These are phyloP conservation scores for Phyllotreta cruciferae DNA, from an alignment of 2,888 invertebrate species.

Conservation along the genomic window DNA sequence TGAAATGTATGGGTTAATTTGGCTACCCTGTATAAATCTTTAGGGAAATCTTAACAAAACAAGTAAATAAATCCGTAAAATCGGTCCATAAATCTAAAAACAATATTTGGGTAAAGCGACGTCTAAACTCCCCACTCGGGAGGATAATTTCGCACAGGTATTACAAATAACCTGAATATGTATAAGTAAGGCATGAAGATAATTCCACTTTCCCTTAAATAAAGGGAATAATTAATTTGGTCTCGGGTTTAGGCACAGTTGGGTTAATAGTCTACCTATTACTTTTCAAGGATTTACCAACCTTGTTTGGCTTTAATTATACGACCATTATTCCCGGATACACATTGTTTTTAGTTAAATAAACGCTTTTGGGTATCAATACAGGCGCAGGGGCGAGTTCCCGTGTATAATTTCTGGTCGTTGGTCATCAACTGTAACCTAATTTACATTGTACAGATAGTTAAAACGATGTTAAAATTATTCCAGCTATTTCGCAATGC, in stretches of 20 bases:
- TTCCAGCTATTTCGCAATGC: too few relatives aligned
- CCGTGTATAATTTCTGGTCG: too few relatives aligned
- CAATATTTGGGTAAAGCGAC: slow-evolving; percentile 6
- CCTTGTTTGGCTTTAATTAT: slow-evolving; percentile 15
- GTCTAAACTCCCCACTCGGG: not conserved
- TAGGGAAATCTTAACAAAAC: too few relatives aligned
- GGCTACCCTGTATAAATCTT: too few relatives aligned
- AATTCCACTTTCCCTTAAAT: slow-evolving; percentile 11
- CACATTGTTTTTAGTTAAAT: too few relatives aligned
- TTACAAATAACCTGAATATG: slow-evolving; percentile 11
- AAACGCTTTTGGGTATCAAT: too few relatives aligned
- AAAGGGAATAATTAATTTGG: slow-evolving; percentile 24
- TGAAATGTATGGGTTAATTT: too few relatives aligned
- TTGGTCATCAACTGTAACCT: too few relatives aligned
- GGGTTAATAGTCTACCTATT: slow-evolving; percentile 22
- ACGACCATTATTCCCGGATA: not conserved
- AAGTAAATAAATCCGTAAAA: too few relatives aligned
- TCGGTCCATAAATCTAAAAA: slow-evolving; percentile 3
- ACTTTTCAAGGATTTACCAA: slow-evolving; percentile 21
- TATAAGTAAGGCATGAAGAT: not conserved
- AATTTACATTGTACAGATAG: too few relatives aligned
- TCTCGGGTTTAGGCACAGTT: slow-evolving; percentile 16
- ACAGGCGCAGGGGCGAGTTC: too few relatives aligned
- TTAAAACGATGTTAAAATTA: too few relatives aligned
- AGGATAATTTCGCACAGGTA: not conserved